A percentile compares a stretch with the other conserved stretches of the same genome.
Evolutionary conservation across 2,797 vertebrate genomes (phyloP).

Genomic region (Rhynchotus rufescens): DNA sequence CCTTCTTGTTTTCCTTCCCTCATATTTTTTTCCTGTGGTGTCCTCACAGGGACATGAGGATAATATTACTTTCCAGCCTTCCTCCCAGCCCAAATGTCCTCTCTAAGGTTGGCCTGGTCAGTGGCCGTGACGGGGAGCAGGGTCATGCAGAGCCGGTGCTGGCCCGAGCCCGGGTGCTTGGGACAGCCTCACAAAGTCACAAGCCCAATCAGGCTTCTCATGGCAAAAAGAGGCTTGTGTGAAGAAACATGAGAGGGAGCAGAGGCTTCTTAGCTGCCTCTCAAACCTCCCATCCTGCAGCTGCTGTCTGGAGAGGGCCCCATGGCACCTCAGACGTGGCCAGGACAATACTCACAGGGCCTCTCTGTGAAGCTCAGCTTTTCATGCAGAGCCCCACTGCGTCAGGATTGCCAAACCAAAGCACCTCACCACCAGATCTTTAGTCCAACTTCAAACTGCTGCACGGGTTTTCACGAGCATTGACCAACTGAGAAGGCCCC

Average conservation of each 20-base stretch:
- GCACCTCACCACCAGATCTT: neutral
- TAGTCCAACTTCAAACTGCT: slow-evolving; percentile 25
- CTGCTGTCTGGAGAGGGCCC: neutral
- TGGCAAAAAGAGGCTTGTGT: neutral
- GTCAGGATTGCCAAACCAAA: slow-evolving; percentile 15
- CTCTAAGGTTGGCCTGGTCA: neutral
- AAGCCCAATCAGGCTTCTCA: neutral
- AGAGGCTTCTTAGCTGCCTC: neutral
- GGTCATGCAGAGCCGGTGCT: too few species aligned
- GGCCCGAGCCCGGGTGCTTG: neutral
- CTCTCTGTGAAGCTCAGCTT: neutral
- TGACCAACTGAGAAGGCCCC: neutral
- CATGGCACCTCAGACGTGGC: neutral
- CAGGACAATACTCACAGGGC: slow-evolving; percentile 10
- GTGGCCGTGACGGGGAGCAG: neutral
- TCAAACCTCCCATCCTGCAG: neutral
- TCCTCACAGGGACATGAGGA: too few species aligned
- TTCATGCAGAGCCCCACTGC: slow-evolving; percentile 39
- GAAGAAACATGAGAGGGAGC: neutral
- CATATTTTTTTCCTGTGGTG: neutral
- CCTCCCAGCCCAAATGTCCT: neutral
- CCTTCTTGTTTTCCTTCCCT: neutral
- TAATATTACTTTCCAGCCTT: neutral
- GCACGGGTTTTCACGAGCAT: slow-evolving; percentile 15
- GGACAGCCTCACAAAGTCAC: neutral